A percentile compares a stretch with the other conserved stretches of the same genome.
Evolutionary conservation across 2,888 invertebrate species (phyloP).

Genomic region (Tipula lateralis): DNA sequence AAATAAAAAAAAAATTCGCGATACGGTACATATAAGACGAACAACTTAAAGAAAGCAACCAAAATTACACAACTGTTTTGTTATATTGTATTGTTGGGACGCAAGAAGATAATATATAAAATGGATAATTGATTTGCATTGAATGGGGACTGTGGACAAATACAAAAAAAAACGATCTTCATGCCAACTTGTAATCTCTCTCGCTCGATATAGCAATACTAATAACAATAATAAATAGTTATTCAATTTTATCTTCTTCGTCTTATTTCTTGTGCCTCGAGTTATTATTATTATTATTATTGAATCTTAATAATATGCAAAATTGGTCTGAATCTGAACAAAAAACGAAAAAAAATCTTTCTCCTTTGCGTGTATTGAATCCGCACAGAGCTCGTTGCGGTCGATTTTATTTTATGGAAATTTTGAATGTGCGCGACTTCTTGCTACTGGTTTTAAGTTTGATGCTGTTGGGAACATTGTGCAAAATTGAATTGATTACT

Average conservation of each 20-base stretch:
- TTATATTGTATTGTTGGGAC: neutral
- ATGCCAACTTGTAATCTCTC: neutral
- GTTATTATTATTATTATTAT: neutral
- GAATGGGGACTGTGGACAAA: neutral
- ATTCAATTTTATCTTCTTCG: neutral
- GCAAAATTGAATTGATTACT: neutral
- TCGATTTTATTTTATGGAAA: neutral
- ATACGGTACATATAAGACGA: neutral
- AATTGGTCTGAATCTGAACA: neutral
- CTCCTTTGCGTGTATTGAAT: neutral
- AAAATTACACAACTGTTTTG: constrained; percentile 11
- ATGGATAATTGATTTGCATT: constrained; percentile 24
- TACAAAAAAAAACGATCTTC: neutral
- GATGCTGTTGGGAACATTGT: neutral
- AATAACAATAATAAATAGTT: constrained; percentile 24
- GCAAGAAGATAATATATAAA: neutral
- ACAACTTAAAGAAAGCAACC: neutral
- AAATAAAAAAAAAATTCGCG: neutral
- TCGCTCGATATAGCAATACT: constrained; percentile 19
- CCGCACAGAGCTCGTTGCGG: neutral
- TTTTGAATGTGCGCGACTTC: neutral
- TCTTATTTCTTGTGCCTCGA: neutral
- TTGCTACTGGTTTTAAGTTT: neutral
- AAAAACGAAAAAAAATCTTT: neutral
- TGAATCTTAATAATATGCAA: constrained; percentile 24